Base-by-base conservation (phyloP, 37 sponge, comb jelly and placozoan species). In the Cliona cf. orientalis region DNA sequence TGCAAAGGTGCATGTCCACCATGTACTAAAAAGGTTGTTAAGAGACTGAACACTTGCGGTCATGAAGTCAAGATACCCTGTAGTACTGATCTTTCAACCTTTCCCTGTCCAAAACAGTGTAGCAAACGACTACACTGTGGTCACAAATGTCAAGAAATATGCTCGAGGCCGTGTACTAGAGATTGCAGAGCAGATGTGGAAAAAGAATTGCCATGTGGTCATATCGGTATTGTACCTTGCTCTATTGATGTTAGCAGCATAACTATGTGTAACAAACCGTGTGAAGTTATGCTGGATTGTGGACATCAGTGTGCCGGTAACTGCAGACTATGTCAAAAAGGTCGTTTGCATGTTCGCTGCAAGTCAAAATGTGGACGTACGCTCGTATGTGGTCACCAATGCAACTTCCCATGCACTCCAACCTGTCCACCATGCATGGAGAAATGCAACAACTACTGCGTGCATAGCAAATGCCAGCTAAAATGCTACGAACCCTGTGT, bases 301-400 rank as follows among this genome's bases (percentile, higher is more conserved):
- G 91, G 83, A 0, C 91, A 96, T 34, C 32, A 26, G 1, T 96
- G 96, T 65, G 25, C 32, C 38, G 96, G 95, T 0, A 96, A 84
- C 31, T 96, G 96, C 75, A 73, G 76, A 0, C 32, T 25, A 0
- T 96, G 96, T 70, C 63, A 58, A 0, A 46, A 78, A 26, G 96
- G 96, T n/a, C 78, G 96, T 28, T 69, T 89, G 44, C 96, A 96
- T 70, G 44, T 82, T 22, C 72, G 66, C 11, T 96, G 96, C 58
- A 42, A 34, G 5, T n/a, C 36, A 26, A 29, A 55, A 32, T 96
- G 96, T 85, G 89, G 75, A 0, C 74, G 96, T 45, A 74, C 60
- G 21, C 76, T 96, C 22, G 59, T 83, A 2, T 96, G 96, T 89
- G 93, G 93, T 19, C 96, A 96, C 58, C 26, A 60, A 12, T 96